These are phyloP conservation scores for Hyaena hyaena DNA, from an alignment of 2,113 vertebrate species.

Conservation along the genomic window DNA sequence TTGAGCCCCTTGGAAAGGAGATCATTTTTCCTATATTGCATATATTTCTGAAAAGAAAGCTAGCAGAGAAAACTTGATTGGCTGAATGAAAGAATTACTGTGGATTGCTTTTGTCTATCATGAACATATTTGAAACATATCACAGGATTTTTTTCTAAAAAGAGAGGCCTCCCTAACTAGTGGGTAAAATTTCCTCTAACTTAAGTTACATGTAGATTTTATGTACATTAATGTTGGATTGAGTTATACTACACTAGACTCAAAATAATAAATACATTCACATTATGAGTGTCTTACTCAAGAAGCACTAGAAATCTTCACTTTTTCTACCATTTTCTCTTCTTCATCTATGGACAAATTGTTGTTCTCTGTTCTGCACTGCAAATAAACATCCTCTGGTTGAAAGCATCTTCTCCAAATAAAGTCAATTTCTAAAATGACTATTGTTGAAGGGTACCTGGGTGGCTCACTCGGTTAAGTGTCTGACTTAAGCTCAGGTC, in stretches of 20 bases:
- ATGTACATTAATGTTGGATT: neutral
- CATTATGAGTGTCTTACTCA: fast-evolving
- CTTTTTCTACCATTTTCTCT: neutral
- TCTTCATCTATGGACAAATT: no score
- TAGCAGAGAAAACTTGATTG: neutral
- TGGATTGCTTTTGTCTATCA: neutral
- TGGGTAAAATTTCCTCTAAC: neutral
- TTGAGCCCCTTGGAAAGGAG: neutral
- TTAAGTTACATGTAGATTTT: neutral
- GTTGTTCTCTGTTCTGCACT: neutral
- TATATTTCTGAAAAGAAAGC: neutral
- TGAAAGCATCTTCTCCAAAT: neutral
- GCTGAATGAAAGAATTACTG: neutral
- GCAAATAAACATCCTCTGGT: neutral
- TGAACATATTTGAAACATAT: neutral
- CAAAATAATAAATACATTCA: neutral
- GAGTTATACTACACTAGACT: neutral
- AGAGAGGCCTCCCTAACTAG: neutral
- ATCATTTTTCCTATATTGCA: neutral
- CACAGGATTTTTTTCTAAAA: neutral
- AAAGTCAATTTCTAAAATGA: neutral
- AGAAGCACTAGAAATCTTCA: neutral
- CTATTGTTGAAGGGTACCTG: neutral
- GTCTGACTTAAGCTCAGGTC: no score
- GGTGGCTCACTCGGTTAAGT: no score